Base-by-base conservation (phyloP, 2,113 vertebrate genomes). In the Enhydra lutris region DNA sequence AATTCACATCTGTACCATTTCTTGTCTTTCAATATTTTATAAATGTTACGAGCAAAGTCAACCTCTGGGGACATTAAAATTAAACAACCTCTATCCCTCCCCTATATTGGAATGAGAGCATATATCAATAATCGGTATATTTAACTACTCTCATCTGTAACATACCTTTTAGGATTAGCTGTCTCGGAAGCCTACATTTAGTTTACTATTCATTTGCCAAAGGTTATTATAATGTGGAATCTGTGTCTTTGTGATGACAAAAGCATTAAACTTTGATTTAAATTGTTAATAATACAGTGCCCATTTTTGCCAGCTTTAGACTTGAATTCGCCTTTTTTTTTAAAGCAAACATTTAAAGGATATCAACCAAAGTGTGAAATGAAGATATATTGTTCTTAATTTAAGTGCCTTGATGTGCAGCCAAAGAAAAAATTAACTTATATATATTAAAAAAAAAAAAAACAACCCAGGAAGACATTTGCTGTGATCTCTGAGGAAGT, bases 21-120 rank as follows among this genome's bases (percentile, higher is more conserved):
- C 83, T 96, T 93, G 91, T 98, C 87, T 98, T 98, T 98, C 98
- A 99, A 98, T 99, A 98, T 98, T 98, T 98, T 97, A 98, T 98
- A 98, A 98, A 98, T 98, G 87, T 98, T 98, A 97, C 1, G 29
- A 94, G 47, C 86, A 98, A 98, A 98, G 95, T 97, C 97, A 98
- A 67, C 42, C 69, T 98, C 97, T 97, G 89, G 74, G 96, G 95
- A 96, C 83, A 96, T 98, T 97, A 98, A 98, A 98, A 98, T 98
- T 97, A 97, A 98, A 98, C 42, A 79, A 26, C 89, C 39, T 96
- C 73, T 50, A n/a, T 63, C 74, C 90, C 91, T 55, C 36, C 15
- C 45, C 67, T 74, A 94, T 97, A 92, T 34, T 90, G 97, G 78
- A 94, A 57, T 47, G 31, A 98, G 52, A 67, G 81, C n/a, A 87